phyloP scores from a whole-genome alignment of 2,888 invertebrate species.

The Chydorus sphaericus region DNA sequence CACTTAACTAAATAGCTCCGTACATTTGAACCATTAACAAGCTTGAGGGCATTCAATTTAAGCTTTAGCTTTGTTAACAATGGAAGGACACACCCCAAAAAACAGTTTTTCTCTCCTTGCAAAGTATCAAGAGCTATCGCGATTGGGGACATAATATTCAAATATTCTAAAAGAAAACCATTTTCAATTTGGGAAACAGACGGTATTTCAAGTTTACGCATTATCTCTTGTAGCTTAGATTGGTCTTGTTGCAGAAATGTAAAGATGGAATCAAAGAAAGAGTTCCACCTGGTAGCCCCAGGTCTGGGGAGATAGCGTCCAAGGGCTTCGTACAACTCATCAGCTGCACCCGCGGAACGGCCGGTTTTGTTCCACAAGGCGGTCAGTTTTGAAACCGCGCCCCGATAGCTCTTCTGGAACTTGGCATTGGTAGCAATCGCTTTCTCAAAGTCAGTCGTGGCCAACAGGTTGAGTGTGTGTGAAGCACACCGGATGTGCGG shows the following conservation, averaged over 20 bases:
- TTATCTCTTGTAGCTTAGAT: not conserved
- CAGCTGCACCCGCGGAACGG: not conserved
- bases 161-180: not conserved
- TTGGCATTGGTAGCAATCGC: not conserved
- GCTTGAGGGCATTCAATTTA: not conserved
- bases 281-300: not conserved
- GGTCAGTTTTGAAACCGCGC: not conserved
- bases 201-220: not conserved
- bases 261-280: not conserved
- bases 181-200: not conserved
- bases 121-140: not conserved
- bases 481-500: not conserved
- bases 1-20: not conserved
- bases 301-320: not conserved
- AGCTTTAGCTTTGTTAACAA: not conserved
- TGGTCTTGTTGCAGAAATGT: not conserved
- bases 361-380: not conserved
- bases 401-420: not conserved
- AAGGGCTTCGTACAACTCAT: not conserved
- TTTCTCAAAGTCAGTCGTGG: not conserved
- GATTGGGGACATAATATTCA: not conserved
- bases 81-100: not conserved
- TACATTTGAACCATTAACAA: not conserved
- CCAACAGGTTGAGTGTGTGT: not conserved
- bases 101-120: not conserved